Percentiles rank a stretch among this genome's conserved stretches.
phyloP scores from a whole-genome alignment of 1,140 invertebrate species.

The Musca vetustissima region DNA sequence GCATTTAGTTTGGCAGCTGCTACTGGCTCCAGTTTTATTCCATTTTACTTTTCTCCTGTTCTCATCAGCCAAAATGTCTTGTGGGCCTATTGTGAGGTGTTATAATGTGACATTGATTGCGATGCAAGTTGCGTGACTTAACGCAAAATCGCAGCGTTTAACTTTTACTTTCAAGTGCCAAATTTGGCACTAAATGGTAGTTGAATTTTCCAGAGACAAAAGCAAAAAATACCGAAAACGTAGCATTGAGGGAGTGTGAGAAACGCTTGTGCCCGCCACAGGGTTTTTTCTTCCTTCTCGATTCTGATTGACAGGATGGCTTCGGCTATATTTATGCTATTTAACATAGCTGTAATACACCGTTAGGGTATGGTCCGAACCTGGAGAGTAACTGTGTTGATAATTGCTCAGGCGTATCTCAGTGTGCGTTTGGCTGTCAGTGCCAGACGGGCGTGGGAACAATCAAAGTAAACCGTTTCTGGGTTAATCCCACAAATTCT shows the following conservation, averaged over 20 bases:
- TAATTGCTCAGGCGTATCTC: constrained; percentile 28
- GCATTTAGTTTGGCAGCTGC: background rate
- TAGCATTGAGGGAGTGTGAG: background rate
- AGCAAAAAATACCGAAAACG: no score
- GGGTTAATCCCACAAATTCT: constrained; percentile 16
- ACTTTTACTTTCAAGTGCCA: constrained; percentile 28
- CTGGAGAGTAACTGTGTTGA: constrained; percentile 19
- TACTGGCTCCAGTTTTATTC: background rate
- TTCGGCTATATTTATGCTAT: background rate
- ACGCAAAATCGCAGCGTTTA: constrained; percentile 24
- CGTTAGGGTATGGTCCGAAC: background rate
- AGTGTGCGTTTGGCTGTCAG: constrained; percentile 1
- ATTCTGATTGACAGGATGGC: background rate
- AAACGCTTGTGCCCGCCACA: constrained; percentile 2
- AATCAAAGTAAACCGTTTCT: background rate
- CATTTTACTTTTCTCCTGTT: background rate
- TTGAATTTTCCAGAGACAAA: background rate
- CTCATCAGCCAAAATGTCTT: background rate
- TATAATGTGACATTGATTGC: background rate
- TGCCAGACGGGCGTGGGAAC: constrained; percentile 16
- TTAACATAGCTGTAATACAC: background rate
- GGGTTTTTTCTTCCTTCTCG: background rate
- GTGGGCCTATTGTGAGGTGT: background rate
- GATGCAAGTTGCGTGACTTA: constrained; percentile 19
- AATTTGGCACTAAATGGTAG: constrained; percentile 24